Base-by-base conservation (phyloP, 2,888 invertebrate species). In the Noctua janthe region DNA sequence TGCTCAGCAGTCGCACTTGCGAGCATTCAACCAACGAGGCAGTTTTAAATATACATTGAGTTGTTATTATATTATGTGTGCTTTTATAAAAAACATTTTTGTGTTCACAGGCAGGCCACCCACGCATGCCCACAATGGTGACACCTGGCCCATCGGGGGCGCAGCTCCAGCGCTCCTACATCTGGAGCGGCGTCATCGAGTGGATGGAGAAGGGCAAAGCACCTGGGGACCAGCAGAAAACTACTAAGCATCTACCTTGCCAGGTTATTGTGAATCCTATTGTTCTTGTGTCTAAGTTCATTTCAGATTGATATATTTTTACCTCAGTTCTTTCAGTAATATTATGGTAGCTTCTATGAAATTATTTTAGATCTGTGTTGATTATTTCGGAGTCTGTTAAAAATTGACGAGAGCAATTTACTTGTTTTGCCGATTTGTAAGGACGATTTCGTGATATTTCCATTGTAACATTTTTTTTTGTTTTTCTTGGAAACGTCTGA, bases 141-240 rank as follows among this genome's bases (percentile, higher is more conserved):
- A 86, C 91, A 15, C 91, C 94, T 4, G 93, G 93, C 0, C 90
- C 94, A 0, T 91, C 93, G 5, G 89, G 90, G 43, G 88, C 86
- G 76, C 89, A 90, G 13, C 90, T 94, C 43, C 95, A 96, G 87
- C 94, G 97, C 59, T 95, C 95, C 51, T 97, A 95, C 92, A 97
- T 98, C 86, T 99, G 98, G 98, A 98, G 98, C 79, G 99, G 99
- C 0, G 97, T 98, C 39, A 96, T 99, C 59, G 99, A 99, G 95
- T 99, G 99, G 99, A 98, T 99, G 92, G 99, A 99, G 94, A 99
- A 99, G 94, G 98, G 98, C 7, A 99, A 99, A 94, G 97, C 97
- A 87, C 97, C 98, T 0, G 97, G 97, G 0, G 98, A 99, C 92
- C 98, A 98, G 89, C 98, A 98, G 91, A 99, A 99, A 94, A 99